Conservation (phyloP, 2,888 invertebrate genomes). For the Deladenus siricidicola region DNA sequence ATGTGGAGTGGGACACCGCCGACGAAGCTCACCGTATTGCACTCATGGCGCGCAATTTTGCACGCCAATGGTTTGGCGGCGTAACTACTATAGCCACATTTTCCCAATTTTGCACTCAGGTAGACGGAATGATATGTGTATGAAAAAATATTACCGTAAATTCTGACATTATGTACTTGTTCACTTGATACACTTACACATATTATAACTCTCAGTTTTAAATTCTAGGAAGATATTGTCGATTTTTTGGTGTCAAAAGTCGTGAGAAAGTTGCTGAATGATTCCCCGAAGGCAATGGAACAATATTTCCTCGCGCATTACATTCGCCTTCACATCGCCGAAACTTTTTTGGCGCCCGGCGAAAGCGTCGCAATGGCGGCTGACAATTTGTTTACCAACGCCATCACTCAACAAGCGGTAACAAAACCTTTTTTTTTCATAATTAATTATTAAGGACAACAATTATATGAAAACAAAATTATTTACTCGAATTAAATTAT, state of each 20-base stretch:
- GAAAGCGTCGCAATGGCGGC: constrained; percentile 10
- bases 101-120: constrained; percentile 27
- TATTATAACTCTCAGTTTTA: background rate
- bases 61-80: constrained; percentile 27
- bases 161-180: no score
- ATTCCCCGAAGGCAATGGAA: constrained; percentile 2
- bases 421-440: no score
- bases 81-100: constrained; percentile 10
- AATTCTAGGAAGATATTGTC: constrained; percentile 29
- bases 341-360: constrained; percentile 24
- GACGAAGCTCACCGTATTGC: constrained; percentile 29
- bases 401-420: background rate
- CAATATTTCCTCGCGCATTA: constrained; percentile 35
- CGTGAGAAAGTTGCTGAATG: constrained; percentile 18
- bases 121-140: background rate
- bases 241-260: constrained; percentile 27
- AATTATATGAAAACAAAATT: no score
- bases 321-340: constrained; percentile 47
- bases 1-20: constrained; percentile 21
- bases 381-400: background rate
- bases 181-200: no score
- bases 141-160: background rate
- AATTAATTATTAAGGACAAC: background rate
- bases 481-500: no score
- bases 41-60: constrained; percentile 26